A percentile compares a stretch with the other conserved stretches of the same genome.
phyloP scores from a whole-genome alignment of 53 echinoderm and acorn worm species.

The Paracentrotus lividus region DNA sequence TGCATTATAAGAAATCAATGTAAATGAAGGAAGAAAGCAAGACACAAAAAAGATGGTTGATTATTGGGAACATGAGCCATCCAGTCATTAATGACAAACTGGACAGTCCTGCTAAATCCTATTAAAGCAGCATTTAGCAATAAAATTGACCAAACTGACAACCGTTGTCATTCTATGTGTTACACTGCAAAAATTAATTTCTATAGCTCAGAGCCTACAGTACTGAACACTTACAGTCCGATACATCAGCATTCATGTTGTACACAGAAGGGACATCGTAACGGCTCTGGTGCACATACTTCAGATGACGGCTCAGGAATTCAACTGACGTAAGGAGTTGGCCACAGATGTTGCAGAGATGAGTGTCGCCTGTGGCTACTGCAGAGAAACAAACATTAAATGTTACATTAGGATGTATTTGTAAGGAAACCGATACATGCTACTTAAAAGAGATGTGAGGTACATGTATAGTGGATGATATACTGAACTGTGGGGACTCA shows the following conservation, averaged over 20 bases:
- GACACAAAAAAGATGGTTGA: too few species aligned
- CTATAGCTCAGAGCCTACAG: too few species aligned
- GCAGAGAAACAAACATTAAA: background rate
- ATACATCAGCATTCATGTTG: conserved; percentile 43
- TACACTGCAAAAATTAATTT: too few species aligned
- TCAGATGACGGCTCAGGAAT: conserved; percentile 24
- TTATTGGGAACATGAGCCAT: background rate
- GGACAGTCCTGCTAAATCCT: too few species aligned
- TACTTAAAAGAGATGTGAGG: too few species aligned
- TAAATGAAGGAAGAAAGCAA: background rate
- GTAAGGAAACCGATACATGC: background rate
- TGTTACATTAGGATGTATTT: background rate
- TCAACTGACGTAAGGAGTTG: conserved; percentile 22
- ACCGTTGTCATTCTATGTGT: too few species aligned
- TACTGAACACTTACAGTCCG: conserved; percentile 3
- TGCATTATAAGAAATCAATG: background rate
- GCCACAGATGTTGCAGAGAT: conserved; percentile 42
- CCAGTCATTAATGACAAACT: too few species aligned
- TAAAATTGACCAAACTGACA: too few species aligned
- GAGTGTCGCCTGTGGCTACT: conserved; percentile 17
- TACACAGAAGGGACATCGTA: background rate
- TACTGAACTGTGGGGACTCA: too few species aligned
- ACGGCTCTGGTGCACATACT: conserved; percentile 28
- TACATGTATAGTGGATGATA: too few species aligned
- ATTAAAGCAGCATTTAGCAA: too few species aligned